Conservation (phyloP, 2,797 vertebrate genomes). For the Rhinichthys osculus region DNA sequence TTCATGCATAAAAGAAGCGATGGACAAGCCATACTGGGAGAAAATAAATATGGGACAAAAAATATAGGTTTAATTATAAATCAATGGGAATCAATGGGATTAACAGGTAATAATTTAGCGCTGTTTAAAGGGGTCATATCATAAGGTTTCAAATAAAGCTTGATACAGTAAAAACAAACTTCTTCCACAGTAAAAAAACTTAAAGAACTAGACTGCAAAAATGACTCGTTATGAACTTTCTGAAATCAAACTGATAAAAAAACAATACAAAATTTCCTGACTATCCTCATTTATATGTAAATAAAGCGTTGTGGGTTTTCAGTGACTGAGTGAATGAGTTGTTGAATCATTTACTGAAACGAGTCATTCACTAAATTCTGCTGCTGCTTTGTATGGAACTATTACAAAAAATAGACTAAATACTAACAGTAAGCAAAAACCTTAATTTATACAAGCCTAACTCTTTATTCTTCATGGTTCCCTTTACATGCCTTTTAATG, state of each 20-base stretch:
- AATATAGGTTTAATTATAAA: not conserved
- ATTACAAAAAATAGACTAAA: no score
- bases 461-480: no score
- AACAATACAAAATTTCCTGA: no score
- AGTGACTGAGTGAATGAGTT: no score
- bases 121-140: not conserved
- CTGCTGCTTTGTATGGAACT: no score
- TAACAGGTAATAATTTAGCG: not conserved
- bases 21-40: not conserved
- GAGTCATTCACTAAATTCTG: no score
- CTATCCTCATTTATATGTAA: no score
- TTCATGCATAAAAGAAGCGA: not conserved
- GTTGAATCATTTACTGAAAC: no score
- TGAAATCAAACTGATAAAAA: not conserved
- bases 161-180: not conserved
- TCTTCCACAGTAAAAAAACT: not conserved
- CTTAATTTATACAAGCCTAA: no score
- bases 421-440: no score
- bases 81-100: not conserved
- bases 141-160: not conserved
- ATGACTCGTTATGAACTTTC: not conserved
- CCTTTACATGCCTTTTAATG: no score
- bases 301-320: no score
- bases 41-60: constrained; percentile 25
- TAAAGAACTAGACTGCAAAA: not conserved